Conservation (phyloP, 2,797 vertebrate species). For the Onychomys torridus region DNA sequence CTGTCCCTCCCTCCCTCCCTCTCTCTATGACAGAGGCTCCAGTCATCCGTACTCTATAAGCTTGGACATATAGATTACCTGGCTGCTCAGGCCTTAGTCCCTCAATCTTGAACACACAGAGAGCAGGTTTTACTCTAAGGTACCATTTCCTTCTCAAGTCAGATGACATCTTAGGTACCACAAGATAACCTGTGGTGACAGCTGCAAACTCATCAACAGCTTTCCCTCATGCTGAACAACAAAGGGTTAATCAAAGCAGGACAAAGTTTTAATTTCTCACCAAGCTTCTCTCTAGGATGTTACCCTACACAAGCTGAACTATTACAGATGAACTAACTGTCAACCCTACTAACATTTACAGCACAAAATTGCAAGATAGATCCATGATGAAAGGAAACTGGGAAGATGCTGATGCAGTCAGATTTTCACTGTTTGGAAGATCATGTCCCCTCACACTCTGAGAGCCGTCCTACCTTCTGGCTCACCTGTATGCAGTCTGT, state of each 20-base stretch:
- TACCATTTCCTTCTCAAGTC: background rate
- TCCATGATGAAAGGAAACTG: background rate
- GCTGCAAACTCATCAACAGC: background rate
- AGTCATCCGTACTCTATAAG: background rate
- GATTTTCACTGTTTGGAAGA: background rate
- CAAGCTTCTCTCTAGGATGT: background rate
- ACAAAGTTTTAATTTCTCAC: conserved; percentile 17
- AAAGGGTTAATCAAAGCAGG: background rate
- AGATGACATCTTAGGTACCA: background rate
- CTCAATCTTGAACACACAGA: background rate
- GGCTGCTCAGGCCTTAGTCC: background rate
- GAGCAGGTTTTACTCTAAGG: background rate
- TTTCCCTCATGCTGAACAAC: conserved; percentile 28
- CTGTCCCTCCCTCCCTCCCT: too few species aligned
- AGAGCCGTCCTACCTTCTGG: background rate
- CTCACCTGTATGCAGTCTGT: background rate
- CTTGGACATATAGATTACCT: background rate
- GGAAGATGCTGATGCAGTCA: background rate
- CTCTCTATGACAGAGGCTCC: background rate
- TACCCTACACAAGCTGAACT: background rate
- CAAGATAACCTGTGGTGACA: background rate
- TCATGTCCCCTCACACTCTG: background rate
- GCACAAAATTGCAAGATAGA: background rate
- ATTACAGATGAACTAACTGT: background rate
- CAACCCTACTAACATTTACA: background rate